These are phyloP conservation scores for Tachysurus vachellii DNA, from an alignment of 2,113 vertebrate species.

Conservation along the genomic window DNA sequence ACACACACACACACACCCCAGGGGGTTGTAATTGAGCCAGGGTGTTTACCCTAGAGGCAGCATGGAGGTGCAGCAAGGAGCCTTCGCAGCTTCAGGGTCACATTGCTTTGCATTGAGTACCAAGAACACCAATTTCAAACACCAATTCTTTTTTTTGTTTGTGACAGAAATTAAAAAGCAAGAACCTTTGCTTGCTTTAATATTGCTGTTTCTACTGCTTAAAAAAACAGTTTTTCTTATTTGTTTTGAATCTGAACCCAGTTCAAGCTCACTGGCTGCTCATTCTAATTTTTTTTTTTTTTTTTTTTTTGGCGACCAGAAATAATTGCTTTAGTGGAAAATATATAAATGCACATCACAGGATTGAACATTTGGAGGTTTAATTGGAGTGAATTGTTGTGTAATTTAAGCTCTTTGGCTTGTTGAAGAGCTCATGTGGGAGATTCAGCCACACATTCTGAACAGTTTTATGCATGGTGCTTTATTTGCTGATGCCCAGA, in stretches of 20 bases:
- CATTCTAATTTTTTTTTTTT: neutral
- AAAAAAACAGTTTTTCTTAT: neutral
- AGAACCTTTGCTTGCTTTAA: neutral
- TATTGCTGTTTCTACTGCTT: neutral
- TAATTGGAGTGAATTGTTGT: neutral
- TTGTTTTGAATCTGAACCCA: neutral
- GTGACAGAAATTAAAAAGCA: neutral
- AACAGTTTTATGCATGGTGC: neutral
- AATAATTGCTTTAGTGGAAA: neutral
- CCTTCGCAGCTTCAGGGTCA: neutral
- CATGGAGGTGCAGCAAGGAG: neutral
- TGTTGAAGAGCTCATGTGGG: neutral
- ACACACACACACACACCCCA: too few species aligned
- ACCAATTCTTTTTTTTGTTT: neutral
- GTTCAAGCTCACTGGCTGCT: neutral
- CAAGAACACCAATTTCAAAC: neutral
- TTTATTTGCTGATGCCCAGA: neutral
- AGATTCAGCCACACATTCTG: neutral
- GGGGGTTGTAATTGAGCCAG: neutral
- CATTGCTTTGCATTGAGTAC: neutral
- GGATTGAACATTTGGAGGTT: neutral
- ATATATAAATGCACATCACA: neutral
- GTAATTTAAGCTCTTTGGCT: neutral
- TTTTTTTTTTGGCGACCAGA: too few species aligned
- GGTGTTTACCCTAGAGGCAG: neutral